These are phyloP conservation scores for Chelon labrosus DNA, from an alignment of 2,797 vertebrate species.

Conservation along the genomic window DNA sequence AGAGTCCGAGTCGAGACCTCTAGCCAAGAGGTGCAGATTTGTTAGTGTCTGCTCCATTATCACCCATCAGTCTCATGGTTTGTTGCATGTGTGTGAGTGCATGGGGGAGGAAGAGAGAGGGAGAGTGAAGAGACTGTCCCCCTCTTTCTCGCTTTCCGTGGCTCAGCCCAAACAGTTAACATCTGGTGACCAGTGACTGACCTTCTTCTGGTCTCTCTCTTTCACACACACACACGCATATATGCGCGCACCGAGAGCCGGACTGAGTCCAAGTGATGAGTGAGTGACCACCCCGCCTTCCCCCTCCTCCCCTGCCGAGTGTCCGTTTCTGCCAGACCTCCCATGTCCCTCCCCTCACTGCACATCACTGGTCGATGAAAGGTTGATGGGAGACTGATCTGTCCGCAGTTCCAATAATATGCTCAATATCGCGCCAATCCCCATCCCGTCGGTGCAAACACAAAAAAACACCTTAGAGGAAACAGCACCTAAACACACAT, in stretches of 20 bases:
- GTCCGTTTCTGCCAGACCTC: conserved; percentile 70
- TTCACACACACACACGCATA: conserved; percentile 40
- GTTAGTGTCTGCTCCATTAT: conserved; percentile 81
- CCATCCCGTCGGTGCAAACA: conserved; percentile 56
- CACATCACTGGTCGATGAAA: conserved; percentile 81
- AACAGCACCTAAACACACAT: conserved; percentile 45
- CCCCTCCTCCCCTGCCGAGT: conserved; percentile 47
- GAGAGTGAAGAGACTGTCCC: conserved; percentile 70
- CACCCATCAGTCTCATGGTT: conserved; percentile 67
- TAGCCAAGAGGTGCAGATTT: conserved; percentile 79
- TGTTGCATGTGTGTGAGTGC: conserved; percentile 47
- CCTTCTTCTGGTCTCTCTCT: conserved; percentile 60
- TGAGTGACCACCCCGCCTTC: conserved; percentile 69
- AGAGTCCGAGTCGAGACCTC: conserved; percentile 59
- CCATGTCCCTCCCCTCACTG: conserved; percentile 64
- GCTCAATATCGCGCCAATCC: conserved; percentile 74
- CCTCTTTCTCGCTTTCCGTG: conserved; percentile 64
- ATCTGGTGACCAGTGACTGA: conserved; percentile 86
- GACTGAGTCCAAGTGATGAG: conserved; percentile 77
- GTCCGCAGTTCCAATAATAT: conserved; percentile 76
- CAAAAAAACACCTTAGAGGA: conserved; percentile 69
- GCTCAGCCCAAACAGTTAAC: conserved; percentile 84
- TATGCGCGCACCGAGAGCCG: conserved; percentile 47
- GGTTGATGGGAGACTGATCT: conserved; percentile 75
- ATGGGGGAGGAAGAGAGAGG: conserved; percentile 30